Percentiles rank a stretch among this genome's conserved stretches.
Evolutionary conservation across 2,888 invertebrate genomes (phyloP).

Genomic region (Amphimallon solstitiale): DNA sequence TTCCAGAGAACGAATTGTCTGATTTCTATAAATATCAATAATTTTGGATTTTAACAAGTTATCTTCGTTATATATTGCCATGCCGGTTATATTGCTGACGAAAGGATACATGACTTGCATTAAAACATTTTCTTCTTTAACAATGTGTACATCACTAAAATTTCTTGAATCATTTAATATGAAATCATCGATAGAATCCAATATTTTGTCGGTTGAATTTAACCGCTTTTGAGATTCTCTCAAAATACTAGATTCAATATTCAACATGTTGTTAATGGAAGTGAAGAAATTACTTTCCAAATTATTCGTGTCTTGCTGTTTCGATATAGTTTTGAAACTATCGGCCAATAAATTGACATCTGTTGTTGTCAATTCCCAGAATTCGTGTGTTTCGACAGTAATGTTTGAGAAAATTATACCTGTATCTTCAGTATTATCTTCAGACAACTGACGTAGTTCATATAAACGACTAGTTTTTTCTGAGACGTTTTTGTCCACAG

Average conservation of each 20-base stretch:
- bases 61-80: neutral
- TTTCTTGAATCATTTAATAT: neutral
- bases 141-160: neutral
- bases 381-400: too few relatives aligned
- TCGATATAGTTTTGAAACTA: too few relatives aligned
- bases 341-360: too few relatives aligned
- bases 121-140: neutral
- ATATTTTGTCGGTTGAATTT: constrained; percentile 28
- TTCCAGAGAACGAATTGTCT: neutral
- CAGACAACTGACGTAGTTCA: too few relatives aligned
- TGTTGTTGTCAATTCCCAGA: too few relatives aligned
- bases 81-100: constrained; percentile 1
- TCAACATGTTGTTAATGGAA: constrained; percentile 15
- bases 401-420: too few relatives aligned
- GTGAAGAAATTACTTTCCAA: neutral
- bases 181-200: constrained; percentile 25
- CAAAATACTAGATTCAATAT: neutral
- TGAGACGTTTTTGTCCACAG: too few relatives aligned
- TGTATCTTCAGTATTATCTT: too few relatives aligned
- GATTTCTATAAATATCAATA: neutral
- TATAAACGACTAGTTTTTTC: too few relatives aligned
- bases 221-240: constrained; percentile 3
- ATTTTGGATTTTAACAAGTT: neutral
- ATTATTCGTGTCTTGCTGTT: too few relatives aligned
- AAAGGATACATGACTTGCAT: neutral